Evolutionary conservation across 2,888 invertebrate genomes (phyloP).

Genomic region (Hypsopygia costalis): DNA sequence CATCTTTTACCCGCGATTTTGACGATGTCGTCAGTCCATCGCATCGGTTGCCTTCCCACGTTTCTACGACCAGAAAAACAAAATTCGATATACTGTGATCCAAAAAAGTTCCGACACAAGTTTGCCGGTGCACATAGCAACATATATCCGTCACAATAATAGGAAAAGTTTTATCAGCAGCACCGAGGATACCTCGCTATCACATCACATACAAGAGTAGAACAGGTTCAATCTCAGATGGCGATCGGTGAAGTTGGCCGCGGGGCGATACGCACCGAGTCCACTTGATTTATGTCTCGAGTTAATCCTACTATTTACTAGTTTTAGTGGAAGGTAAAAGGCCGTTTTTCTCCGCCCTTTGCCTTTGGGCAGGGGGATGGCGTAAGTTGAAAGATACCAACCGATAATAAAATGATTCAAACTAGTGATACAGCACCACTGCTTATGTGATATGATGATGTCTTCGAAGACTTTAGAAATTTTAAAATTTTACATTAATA

Average conservation of each 20-base stretch:
- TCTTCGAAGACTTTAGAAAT: no score
- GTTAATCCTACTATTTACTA: slow-evolving; percentile 78
- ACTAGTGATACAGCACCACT: no score
- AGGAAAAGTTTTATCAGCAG: slow-evolving; percentile 18
- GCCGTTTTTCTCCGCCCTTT: slow-evolving; percentile 62
- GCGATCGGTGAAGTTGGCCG: slow-evolving; percentile 3
- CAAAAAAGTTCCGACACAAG: neutral
- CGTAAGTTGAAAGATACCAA: slow-evolving; percentile 18
- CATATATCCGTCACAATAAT: slow-evolving; percentile 12
- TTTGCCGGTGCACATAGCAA: neutral
- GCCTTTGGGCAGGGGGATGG: slow-evolving; percentile 25
- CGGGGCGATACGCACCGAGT: slow-evolving; percentile 14
- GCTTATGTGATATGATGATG: no score
- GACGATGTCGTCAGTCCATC: no score
- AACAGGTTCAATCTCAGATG: slow-evolving; percentile 28
- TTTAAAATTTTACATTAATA: no score
- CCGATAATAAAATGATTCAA: neutral
- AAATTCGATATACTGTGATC: no score
- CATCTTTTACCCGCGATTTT: no score
- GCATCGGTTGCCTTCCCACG: no score
- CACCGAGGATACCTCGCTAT: slow-evolving; percentile 8
- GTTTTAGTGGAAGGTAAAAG: slow-evolving; percentile 74
- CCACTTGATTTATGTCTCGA: slow-evolving; percentile 64
- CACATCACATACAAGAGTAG: neutral
- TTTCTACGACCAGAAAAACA: no score